Evolutionary conservation across 2,888 invertebrate species (phyloP).

Genomic region (Nemapogon koenigi): DNA sequence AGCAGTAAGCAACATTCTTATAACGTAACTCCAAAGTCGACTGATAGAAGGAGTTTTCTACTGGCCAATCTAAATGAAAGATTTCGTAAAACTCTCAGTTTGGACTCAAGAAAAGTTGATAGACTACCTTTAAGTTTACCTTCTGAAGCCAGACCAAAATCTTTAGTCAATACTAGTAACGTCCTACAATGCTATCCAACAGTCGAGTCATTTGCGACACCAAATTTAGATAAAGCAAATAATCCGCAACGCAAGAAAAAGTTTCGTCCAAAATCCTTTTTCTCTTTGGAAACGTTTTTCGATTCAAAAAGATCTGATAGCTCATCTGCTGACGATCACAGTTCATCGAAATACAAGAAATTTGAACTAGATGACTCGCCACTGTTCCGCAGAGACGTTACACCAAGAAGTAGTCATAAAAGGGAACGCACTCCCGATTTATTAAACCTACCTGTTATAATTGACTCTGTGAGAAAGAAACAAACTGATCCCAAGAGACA

Average conservation of each 20-base stretch:
- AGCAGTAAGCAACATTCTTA: slow-evolving; percentile 52
- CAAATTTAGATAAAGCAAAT: slow-evolving; percentile 43
- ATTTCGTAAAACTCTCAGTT: slow-evolving; percentile 55
- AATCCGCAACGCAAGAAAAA: slow-evolving; percentile 48
- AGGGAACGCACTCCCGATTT: slow-evolving; percentile 51
- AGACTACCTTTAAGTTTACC: slow-evolving; percentile 38
- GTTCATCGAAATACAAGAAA: slow-evolving; percentile 58
- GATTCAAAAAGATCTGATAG: slow-evolving; percentile 56
- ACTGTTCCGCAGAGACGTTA: slow-evolving; percentile 36
- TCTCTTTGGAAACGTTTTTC: slow-evolving; percentile 58
- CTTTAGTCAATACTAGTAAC: slow-evolving; percentile 47
- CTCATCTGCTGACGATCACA: slow-evolving; percentile 56
- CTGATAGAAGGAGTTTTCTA: slow-evolving; percentile 46
- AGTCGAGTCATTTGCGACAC: slow-evolving; percentile 32
- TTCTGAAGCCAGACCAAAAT: slow-evolving; percentile 48
- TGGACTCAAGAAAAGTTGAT: slow-evolving; percentile 52
- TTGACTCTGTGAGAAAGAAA: slow-evolving; percentile 52
- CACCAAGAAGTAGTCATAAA: slow-evolving; percentile 10
- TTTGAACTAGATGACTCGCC: slow-evolving; percentile 59
- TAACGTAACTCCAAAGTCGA: slow-evolving; percentile 53
- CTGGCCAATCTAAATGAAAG: slow-evolving; percentile 53
- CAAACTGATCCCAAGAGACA: slow-evolving; percentile 51
- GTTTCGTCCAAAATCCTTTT: slow-evolving; percentile 46
- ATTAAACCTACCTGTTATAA: slow-evolving; percentile 49
- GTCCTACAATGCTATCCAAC: slow-evolving; percentile 40